phyloP scores from a whole-genome alignment of 2,888 invertebrate species.

The Cheilosia urbana region DNA sequence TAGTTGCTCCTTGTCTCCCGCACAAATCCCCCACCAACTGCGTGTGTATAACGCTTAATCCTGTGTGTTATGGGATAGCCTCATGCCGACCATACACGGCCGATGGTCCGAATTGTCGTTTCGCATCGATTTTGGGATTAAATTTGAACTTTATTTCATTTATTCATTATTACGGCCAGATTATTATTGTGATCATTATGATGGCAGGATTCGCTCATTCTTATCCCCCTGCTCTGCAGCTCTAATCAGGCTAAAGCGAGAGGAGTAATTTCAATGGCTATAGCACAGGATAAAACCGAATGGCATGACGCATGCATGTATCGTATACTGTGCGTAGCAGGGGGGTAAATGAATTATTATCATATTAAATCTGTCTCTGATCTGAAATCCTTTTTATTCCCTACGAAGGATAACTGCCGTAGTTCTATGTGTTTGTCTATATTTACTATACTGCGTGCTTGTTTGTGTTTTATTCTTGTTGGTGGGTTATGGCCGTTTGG shows the following conservation, averaged over 20 bases:
- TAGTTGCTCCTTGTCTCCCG: not conserved
- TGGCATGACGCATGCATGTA: conserved; percentile 25
- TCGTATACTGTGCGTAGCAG: conserved; percentile 4
- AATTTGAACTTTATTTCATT: conserved; percentile 78
- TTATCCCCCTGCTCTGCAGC: conserved; percentile 15
- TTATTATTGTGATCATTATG: conserved; percentile 76
- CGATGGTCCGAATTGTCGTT: conserved; percentile 61
- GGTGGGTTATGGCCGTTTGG: conserved; percentile 3
- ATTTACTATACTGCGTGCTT: conserved; percentile 12
- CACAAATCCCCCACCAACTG: conserved; percentile 16
- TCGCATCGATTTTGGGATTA: conserved; percentile 80
- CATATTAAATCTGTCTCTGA: conserved; percentile 68
- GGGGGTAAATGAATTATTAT: conserved; percentile 70
- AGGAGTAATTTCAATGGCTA: conserved; percentile 42
- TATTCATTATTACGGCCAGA: conserved; percentile 75
- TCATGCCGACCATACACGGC: conserved; percentile 25
- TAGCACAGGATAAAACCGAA: conserved; percentile 16
- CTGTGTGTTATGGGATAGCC: conserved; percentile 36
- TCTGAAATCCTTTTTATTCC: conserved; percentile 52
- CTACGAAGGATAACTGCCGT: conserved; percentile 33
- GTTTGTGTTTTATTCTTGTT: conserved; percentile 28
- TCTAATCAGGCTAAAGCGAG: conserved; percentile 30
- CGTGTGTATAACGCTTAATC: conserved; percentile 40
- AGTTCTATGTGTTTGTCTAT: conserved; percentile 8
- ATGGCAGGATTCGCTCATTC: conserved; percentile 63